These are phyloP conservation scores for Calypte anna DNA, from an alignment of 2,113 vertebrate species.

Conservation along the genomic window DNA sequence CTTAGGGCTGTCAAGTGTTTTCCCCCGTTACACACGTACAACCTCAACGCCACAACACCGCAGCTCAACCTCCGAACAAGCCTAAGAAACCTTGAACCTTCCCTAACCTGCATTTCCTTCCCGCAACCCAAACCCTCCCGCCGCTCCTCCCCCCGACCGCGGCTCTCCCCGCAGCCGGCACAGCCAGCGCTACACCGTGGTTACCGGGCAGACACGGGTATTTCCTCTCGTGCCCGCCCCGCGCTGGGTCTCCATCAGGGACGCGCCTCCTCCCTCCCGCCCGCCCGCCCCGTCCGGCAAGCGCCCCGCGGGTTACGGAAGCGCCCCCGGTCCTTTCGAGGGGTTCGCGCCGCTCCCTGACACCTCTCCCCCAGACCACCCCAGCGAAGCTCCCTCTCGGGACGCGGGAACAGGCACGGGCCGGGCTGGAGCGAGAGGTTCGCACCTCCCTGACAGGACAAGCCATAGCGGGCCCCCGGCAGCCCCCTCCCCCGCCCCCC, in stretches of 20 bases:
- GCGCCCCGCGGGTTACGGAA: neutral
- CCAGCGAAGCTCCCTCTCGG: neutral
- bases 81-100: fast-evolving
- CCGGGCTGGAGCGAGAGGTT: too few relatives aligned
- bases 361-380: too few relatives aligned
- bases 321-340: neutral
- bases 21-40: too few relatives aligned
- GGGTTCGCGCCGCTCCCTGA: neutral
- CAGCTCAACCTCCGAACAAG: fast-evolving
- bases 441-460: too few relatives aligned
- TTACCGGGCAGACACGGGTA: too few relatives aligned
- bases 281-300: neutral
- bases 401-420: neutral
- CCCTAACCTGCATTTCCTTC: neutral
- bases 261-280: neutral
- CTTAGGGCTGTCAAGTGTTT: fast-evolving
- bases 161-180: neutral
- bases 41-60: neutral
- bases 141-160: neutral
- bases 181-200: too few relatives aligned
- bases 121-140: neutral
- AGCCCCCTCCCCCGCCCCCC: neutral
- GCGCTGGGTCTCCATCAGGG: fast-evolving
- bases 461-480: too few relatives aligned
- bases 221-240: neutral